Evolutionary conservation across 1,140 invertebrate species (phyloP), one percentile per base, ranked within the genome.

Genomic region (Solenopsis fugax): DNA sequence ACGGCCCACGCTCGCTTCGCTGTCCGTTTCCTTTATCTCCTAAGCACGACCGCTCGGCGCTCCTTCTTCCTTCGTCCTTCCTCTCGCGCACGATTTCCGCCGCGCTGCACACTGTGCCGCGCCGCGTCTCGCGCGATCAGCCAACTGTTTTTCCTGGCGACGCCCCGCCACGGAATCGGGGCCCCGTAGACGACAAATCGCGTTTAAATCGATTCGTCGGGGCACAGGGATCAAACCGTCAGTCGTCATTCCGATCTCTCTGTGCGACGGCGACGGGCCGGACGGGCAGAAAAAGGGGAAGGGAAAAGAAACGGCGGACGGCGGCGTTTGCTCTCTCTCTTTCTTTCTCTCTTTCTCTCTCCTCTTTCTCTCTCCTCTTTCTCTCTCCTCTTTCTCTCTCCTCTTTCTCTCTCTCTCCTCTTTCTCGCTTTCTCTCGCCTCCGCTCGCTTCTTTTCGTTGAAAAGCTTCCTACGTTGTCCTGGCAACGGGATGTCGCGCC

Each of bases 391-490:
- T 86, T 58, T 78, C 65, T n/a, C 41, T 72, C 62, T 81, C 84
- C 29, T 72, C 54, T 29, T 72, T 54, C 37, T 86, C 62, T 85
- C 45, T 82, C 78, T 80, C 37, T 86, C 58, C 13, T 16, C 2
- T 18, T 21, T 77, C 54, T 24, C 37, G 29, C 29, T 29, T 29
- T 29, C 29, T 29, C 71, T 48, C 1, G 48, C 60, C 13, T 6
- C 60, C 73, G 16, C 10, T 73, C 58, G 54, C 54, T 87, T 69
- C 85, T 89, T 86, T 73, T 76, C 71, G 34, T 48, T 60, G 60
- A 78, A 85, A 69, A 76, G 88, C 41, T 67, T 84, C n/a, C 9
- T 88, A 62, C 18, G 90, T 91, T n/a, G 88, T 85, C 88, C 37
- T 75, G 75, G 78, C 69, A 88, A 90, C 88, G 86, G 6, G 73